Base-by-base conservation (phyloP, 2,113 vertebrate species). In the Callocephalon fimbriatum region DNA sequence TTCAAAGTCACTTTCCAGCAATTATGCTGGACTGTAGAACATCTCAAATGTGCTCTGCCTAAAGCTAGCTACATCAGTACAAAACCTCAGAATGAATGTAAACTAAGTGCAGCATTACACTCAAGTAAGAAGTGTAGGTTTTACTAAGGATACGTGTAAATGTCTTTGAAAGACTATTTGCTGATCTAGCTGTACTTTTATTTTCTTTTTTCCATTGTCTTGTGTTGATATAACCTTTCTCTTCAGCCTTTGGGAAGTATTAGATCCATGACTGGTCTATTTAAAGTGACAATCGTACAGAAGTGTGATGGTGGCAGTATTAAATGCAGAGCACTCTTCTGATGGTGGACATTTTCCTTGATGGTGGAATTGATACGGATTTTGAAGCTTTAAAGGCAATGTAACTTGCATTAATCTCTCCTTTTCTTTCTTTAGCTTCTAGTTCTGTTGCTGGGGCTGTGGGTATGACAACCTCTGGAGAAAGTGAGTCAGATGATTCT, bases 401-500 rank as follows among this genome's bases (percentile, higher is more conserved):
- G 9, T 29, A 56, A 76, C 18, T 86, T 93, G 12, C 5, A 23
- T 71, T 93, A 21, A 83, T 83, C 3, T 97, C 10, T 62, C 4
- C 37, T 15, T 82, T 85, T 74, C 10, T 89, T 79, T 76, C 59
- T 96, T 62, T 83, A 99, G 99, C 99, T 93, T 99, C 99, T 97
- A 99, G 99, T 97, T 99, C 99, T 96, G 99, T 99, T 97, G 99
- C 99, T 96, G 99, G 99, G 94, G 99, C 99, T 95, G 99, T 99
- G 85, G 99, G 99, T 95, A 99, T 99, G 99, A 99, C 99, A 94
- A 99, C 99, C 70, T 99, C 99, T 97, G 99, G 99, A 95, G 99
- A 99, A 98, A 99, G 99, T 92, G 99, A 99, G 98, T 99, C 99
- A 32, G 99, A 99, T 97, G 99, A 99, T 98, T 99, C 99, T 65